Base-by-base conservation (phyloP, 2,888 invertebrate species). In the Leucozona laternaria region DNA sequence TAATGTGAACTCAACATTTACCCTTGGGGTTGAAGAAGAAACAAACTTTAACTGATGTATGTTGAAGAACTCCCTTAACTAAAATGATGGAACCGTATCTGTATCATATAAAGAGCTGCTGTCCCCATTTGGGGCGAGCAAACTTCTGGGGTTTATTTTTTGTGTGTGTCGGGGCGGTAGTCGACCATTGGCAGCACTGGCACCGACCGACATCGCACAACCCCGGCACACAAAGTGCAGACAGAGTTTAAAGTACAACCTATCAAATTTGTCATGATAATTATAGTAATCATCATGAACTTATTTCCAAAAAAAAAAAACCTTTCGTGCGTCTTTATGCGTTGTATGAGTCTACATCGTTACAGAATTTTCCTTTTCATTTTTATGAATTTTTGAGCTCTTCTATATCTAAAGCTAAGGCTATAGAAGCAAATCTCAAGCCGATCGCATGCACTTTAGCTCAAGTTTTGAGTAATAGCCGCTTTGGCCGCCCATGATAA, bases 231-330 rank as follows among this genome's bases (percentile, higher is more conserved):
- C 57, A 58, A 64, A 64, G 72, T 81, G 81, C 68, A 85, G 81
- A 81, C 81, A 85, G 77, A 71, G 71, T 57, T 72, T 55, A 80
- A 84, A 80, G 77, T 77, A 78, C 77, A 58, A 45, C 64, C 70
- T 78, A 82, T 82, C 78, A 86, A 86, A 82, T 86, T 79, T 86
- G 86, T 86, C 86, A 86, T 78, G 78, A 81, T 86, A 86, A 86
- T 86, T 82, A 86, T 82, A 82, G 86, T 86, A 82, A 82, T 86
- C 82, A 78, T 28, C 82, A 70, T 34, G 66, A 20, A 70, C 53
- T 81, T 86, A 85, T 79, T n/a, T n/a, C n/a, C n/a, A n/a, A n/a
- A 62, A 58, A 75, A 10, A 25, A 4, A 72, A 71, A 66, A 20
- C 15, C 40, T 64, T 66, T 78, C 62, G 53, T 70, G 70, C 55